A percentile compares a stretch with the other conserved stretches of the same genome.
phyloP scores from a whole-genome alignment of 2,113 vertebrate genomes.

The Stomatorhinus ivindoensis region DNA sequence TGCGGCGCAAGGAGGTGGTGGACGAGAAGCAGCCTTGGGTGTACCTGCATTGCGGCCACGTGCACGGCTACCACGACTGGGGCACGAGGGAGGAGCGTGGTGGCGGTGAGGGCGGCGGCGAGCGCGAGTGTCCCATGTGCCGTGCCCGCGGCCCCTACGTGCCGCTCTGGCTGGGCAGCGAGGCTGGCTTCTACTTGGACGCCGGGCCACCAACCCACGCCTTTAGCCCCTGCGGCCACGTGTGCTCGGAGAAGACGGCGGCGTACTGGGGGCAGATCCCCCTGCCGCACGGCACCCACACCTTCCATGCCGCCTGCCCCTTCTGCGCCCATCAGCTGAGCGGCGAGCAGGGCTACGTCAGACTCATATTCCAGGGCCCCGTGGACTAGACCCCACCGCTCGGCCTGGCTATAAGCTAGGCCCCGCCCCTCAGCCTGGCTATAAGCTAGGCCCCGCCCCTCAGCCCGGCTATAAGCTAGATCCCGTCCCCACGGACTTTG shows the following conservation, averaged over 20 bases:
- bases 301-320: conserved; percentile 84
- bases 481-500: conserved; percentile 8
- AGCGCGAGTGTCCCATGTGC: conserved; percentile 92
- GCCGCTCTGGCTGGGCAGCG: conserved; percentile 85
- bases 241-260: conserved; percentile 87
- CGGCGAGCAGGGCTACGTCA: conserved; percentile 71
- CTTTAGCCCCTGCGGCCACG: conserved; percentile 84
- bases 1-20: conserved; percentile 75
- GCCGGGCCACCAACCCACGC: conserved; percentile 80
- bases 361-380: conserved; percentile 81
- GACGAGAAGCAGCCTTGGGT: conserved; percentile 89
- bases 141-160: conserved; percentile 79
- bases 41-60: conserved; percentile 87
- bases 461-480: not conserved
- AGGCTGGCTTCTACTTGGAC: conserved; percentile 86
- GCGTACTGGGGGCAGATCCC: conserved; percentile 84
- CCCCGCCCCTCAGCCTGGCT: not conserved
- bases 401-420: not conserved
- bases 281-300: conserved; percentile 81
- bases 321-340: conserved; percentile 84
- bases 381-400: conserved; percentile 39
- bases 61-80: conserved; percentile 89
- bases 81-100: conserved; percentile 65
- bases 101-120: conserved; percentile 54
- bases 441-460: conserved; percentile 26